Evolutionary conservation across 2,113 vertebrate genomes (phyloP), one percentile per base, ranked within the genome.

Genomic region (Gnathonemus longibarbis): DNA sequence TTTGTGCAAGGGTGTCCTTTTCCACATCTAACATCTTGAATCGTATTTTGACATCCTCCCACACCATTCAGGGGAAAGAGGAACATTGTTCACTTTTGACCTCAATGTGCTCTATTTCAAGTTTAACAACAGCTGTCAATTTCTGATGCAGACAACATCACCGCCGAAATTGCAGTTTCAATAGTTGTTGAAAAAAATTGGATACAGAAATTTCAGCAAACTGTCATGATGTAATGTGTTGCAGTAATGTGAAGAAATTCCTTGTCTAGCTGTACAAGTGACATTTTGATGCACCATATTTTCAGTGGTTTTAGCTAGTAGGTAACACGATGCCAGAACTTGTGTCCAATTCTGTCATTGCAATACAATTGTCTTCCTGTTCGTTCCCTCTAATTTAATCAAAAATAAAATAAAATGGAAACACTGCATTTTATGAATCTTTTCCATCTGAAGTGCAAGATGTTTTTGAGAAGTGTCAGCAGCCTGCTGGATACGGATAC

Each of bases 311-410:
- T 94, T 93, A 93, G 93, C 93, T 91, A 93, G 90, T 95, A 94
- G 93, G 91, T 90, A 92, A 91, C 91, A 92, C 91, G 90, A 91
- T 90, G 92, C 93, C 93, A 93, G 93, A 94, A 94, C 93, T 94
- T 89, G 10, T 90, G 91, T 91, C 92, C 84, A 52, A 91, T 93
- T 94, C 91, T 93, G 94, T 95, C 94, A 95, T 94, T 94, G 94
- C 95, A 95, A 96, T 95, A 95, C 95, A 94, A 94, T 91, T 92
- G 96, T 96, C 96, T 96, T 96, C 95, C 96, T 96, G 95, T 96
- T 94, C 93, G 46, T 91, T 94, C 80, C 88, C 87, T 91, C 90
- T 90, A 91, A 94, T 95, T 96, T 94, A 95, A 93, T 95, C 92
- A 92, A 94, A 95, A 95, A 91, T 91, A 91, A 94, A 92, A 90